Evolutionary conservation across 2,797 vertebrate species (phyloP).

Genomic region (Eidolon dupreanum): DNA sequence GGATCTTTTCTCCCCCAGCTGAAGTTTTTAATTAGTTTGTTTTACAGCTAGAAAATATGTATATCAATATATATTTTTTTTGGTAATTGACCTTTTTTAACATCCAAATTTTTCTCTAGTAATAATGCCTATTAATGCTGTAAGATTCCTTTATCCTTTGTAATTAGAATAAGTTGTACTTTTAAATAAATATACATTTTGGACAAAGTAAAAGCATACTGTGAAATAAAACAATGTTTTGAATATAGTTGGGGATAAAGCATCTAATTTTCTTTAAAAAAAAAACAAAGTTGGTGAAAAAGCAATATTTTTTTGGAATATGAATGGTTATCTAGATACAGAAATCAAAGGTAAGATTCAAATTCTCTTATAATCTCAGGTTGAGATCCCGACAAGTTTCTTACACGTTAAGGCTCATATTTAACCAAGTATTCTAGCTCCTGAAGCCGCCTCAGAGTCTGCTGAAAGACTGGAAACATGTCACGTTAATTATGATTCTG

Average conservation of each 20-base stretch:
- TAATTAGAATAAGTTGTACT: not conserved
- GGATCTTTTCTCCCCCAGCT: not conserved
- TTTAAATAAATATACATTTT: conserved; percentile 25
- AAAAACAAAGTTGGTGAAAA: not conserved
- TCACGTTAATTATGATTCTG: not conserved
- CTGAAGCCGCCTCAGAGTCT: not conserved
- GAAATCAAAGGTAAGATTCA: not conserved
- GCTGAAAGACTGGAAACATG: not conserved
- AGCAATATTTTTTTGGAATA: not conserved
- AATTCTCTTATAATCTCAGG: not conserved
- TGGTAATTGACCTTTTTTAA: not conserved
- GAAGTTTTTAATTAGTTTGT: not conserved
- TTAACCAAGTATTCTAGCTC: not conserved
- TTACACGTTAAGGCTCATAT: not conserved
- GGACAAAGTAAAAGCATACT: not conserved
- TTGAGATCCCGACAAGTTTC: not conserved
- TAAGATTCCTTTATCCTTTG: not conserved
- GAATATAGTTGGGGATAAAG: not conserved
- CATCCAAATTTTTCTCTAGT: not conserved
- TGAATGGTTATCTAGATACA: not conserved
- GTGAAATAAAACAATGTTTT: not conserved
- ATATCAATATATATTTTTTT: not conserved
- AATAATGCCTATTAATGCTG: not conserved
- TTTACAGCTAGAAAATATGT: not conserved
- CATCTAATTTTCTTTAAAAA: not conserved